phyloP scores from a whole-genome alignment of 2,113 vertebrate genomes.

The Oryzias woworae region DNA sequence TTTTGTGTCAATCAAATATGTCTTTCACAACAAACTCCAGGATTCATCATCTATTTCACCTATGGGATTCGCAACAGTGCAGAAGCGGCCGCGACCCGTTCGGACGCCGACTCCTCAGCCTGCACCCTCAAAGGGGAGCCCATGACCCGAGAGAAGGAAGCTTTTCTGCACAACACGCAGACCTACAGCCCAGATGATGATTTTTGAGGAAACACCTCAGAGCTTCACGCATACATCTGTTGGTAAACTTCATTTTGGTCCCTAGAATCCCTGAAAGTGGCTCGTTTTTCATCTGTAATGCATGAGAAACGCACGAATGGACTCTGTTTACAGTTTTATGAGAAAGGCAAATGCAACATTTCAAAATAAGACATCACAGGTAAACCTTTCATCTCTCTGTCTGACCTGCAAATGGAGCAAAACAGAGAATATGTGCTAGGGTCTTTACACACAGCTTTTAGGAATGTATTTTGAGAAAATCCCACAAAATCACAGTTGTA shows the following conservation, averaged over 20 bases:
- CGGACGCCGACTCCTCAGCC: conserved; percentile 58
- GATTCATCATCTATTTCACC: conserved; percentile 88
- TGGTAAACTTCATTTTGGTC: too few relatives aligned
- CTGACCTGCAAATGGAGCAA: too few relatives aligned
- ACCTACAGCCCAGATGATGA: conserved; percentile 13
- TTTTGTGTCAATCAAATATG: too few relatives aligned
- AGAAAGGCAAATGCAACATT: too few relatives aligned
- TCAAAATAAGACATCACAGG: too few relatives aligned
- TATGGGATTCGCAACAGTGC: conserved; percentile 90
- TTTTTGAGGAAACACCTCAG: conserved; percentile 26
- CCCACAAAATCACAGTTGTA: neutral
- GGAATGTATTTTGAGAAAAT: neutral
- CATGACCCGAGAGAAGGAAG: conserved; percentile 52
- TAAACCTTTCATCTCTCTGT: too few relatives aligned
- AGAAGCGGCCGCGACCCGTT: conserved; percentile 72
- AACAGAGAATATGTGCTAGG: too few relatives aligned
- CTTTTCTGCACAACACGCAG: conserved; percentile 45
- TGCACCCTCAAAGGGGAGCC: conserved; percentile 59
- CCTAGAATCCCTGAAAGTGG: too few relatives aligned
- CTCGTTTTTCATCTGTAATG: too few relatives aligned
- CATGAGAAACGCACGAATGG: too few relatives aligned
- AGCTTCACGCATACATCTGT: neutral
- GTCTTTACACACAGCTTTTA: neutral
- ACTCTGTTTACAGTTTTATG: too few relatives aligned
- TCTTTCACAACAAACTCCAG: conserved; percentile 53